phyloP scores from a whole-genome alignment of 2,888 invertebrate species.

The Orthonevra nobilis region DNA sequence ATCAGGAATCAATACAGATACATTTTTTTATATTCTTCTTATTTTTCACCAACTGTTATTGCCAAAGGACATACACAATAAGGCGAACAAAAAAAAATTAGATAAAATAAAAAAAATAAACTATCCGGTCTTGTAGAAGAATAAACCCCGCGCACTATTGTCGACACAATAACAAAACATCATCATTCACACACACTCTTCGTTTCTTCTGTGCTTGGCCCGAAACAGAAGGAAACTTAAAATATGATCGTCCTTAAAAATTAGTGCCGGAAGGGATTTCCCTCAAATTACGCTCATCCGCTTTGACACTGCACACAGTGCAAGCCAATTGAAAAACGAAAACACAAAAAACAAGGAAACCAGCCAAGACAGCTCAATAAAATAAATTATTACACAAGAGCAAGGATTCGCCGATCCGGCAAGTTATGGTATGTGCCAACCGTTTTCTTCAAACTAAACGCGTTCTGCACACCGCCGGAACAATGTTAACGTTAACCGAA shows the following conservation, averaged over 20 bases:
- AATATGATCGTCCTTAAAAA: conserved; percentile 25
- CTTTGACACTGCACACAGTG: conserved; percentile 15
- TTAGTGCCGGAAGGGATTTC: conserved; percentile 3
- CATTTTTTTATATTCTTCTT: conserved; percentile 9
- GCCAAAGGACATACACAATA: conserved; percentile 5
- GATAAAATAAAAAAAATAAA: no score
- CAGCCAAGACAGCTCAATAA: conserved; percentile 33
- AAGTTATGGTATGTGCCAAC: conserved; percentile 48
- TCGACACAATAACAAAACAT: conserved; percentile 10
- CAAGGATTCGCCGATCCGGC: conserved; percentile 55
- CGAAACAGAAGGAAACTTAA: conserved; percentile 16
- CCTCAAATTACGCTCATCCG: conserved; percentile 31
- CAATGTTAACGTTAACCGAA: conserved; percentile 52
- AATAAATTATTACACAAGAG: conserved; percentile 52
- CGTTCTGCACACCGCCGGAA: conserved; percentile 23
- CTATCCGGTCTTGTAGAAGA: background rate
- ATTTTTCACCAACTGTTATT: conserved; percentile 13
- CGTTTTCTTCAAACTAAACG: conserved; percentile 7
- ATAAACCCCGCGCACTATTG: conserved; percentile 10
- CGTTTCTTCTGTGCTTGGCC: no score
- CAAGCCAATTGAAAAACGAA: conserved; percentile 12
- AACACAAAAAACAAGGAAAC: background rate
- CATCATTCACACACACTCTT: background rate
- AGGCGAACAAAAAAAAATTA: background rate
- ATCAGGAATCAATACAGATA: conserved; percentile 34